Base-by-base conservation (phyloP, 2,888 invertebrate species). In the Mellilla xanthometata region DNA sequence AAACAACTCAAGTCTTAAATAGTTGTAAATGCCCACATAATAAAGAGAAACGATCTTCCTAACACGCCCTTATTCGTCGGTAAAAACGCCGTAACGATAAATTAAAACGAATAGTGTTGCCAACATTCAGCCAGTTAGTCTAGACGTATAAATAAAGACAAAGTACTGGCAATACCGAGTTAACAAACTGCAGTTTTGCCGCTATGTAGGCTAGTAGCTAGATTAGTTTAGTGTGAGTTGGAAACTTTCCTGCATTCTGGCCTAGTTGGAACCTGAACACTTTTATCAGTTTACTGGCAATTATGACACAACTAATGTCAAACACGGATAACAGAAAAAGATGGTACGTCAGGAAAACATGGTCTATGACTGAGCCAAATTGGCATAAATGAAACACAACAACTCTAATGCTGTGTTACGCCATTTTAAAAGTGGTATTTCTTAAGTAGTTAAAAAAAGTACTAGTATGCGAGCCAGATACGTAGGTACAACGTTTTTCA, bases 141-240 rank as follows among this genome's bases (percentile, higher is more conserved):
- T 36, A 36, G 36, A 36, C 36, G 27, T 36, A 36, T 36, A 28
- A 36, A 36, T 36, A 36, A 36, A 36, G 36, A 36, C 28, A 36
- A 22, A 22, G 11, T n/a, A 22, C 28, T 28, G 15, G 22, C 19
- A 36, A 29, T 36, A 11, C 36, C n/a, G 15, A 27, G 36, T 11
- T 28, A 28, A 12, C 28, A 36, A 36, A 28, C 36, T 36, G 36
- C 36, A 36, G 36, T 36, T 34, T 36, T 24, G 28, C 28, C 36
- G 36, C 36, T 28, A 36, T 22, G 19, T 8, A 7, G 10, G 9
- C 27, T 15, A 15, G 26, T 4, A 8, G 9, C 28, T 19, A 12
- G 28, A 36, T 8, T 30, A 23, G 12, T 23, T 12, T 11, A 35
- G 15, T 35, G 35, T 26, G 12, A 27, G 36, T 36, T 36, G 28